A percentile compares a stretch with the other conserved stretches of the same genome.
These are phyloP conservation scores for Neoaliturus tenellus DNA, from an alignment of 2,888 invertebrate genomes.

Conservation along the genomic window DNA sequence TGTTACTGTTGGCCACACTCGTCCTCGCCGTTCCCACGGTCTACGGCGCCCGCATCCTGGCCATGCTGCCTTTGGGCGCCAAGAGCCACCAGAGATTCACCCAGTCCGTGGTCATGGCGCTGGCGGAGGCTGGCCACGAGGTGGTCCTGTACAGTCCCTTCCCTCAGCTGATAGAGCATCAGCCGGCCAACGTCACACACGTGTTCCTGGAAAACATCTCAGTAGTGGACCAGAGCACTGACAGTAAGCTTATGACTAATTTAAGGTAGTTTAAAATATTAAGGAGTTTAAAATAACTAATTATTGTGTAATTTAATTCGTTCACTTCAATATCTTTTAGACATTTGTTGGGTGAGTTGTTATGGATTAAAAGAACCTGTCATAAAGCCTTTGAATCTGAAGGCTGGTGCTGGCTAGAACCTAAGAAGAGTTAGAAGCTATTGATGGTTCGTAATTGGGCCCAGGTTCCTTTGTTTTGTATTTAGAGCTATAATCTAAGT, in stretches of 20 bases:
- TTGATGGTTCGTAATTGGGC: too few species aligned
- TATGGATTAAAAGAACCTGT: too few species aligned
- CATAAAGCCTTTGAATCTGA: too few species aligned
- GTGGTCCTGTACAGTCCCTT: constrained; percentile 43
- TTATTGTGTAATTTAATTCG: too few species aligned
- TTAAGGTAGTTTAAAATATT: too few species aligned
- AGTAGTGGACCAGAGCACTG: background rate
- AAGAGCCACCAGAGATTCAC: constrained; percentile 13
- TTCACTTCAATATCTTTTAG: too few species aligned
- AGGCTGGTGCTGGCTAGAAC: too few species aligned
- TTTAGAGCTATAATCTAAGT: too few species aligned
- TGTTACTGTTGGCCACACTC: background rate
- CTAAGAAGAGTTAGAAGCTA: too few species aligned
- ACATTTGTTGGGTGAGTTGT: too few species aligned
- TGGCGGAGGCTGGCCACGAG: constrained; percentile 31
- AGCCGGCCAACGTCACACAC: constrained; percentile 11
- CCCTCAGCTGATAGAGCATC: background rate
- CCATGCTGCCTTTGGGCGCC: background rate
- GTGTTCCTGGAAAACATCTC: background rate
- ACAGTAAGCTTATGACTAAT: background rate
- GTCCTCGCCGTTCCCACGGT: background rate
- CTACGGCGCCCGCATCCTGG: background rate
- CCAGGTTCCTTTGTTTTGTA: too few species aligned
- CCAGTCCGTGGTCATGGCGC: background rate
- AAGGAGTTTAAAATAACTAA: too few species aligned